Conservation (phyloP, 2,888 invertebrate species). For the Chironomus tentans region DNA sequence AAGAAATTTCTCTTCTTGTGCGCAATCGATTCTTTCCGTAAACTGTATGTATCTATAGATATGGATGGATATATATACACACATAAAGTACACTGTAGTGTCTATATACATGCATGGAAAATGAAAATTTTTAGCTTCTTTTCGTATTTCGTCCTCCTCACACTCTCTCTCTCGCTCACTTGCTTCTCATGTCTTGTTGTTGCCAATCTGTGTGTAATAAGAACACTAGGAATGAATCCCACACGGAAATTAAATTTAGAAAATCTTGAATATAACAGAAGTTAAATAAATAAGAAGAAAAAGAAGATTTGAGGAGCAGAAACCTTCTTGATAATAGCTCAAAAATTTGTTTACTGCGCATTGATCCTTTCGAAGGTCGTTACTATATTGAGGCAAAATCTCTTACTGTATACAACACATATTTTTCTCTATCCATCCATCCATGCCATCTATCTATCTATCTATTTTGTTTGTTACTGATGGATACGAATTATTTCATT, state of each 20-base stretch:
- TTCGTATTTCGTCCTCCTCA: neutral
- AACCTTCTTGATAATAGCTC: slow-evolving; percentile 1
- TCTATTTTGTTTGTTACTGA: neutral
- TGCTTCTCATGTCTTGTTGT: neutral
- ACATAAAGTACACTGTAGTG: neutral
- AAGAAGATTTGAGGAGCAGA: neutral
- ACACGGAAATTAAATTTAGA: slow-evolving; percentile 19
- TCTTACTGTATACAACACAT: neutral
- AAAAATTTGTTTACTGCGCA: slow-evolving; percentile 6
- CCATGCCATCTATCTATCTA: too few relatives aligned
- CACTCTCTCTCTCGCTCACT: too few relatives aligned
- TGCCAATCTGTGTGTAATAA: neutral
- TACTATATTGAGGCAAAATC: neutral
- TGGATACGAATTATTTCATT: neutral
- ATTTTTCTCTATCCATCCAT: neutral
- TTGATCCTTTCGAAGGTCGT: slow-evolving; percentile 4
- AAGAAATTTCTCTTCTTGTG: neutral
- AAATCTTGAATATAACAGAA: slow-evolving; percentile 2
- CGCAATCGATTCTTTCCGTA: slow-evolving; percentile 6
- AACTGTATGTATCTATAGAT: neutral
- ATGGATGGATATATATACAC: neutral
- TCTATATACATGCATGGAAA: slow-evolving; percentile 5
- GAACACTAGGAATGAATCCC: neutral
- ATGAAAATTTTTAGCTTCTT: neutral
- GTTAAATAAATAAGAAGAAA: too few relatives aligned